Evolutionary conservation across 1,140 invertebrate species (phyloP), one percentile per base, ranked within the genome.

Genomic region (Leptinotarsa undecemlineata): DNA sequence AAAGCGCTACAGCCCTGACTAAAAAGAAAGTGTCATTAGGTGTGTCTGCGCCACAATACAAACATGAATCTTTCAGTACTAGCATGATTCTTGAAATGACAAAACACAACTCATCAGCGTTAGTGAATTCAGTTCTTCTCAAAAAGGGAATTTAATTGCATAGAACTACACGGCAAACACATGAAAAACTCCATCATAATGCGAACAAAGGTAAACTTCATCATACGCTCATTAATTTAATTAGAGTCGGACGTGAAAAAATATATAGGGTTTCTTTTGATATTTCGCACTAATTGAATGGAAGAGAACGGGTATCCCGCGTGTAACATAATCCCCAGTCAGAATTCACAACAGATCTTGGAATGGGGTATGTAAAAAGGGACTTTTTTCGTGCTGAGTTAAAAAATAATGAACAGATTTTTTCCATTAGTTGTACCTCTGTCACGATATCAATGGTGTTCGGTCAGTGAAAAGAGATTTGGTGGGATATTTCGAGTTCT

Each of bases 261-360:
- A 57, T 57, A 57, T 57, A 57, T 57, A 57, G 51, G 51, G 51
- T 57, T 57, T 57, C 51, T 57, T n/a, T 57, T 57, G 51, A 57
- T 19, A 57, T 15, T 57, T 57, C 51, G 51, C 51, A 57, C 17
- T 57, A 57, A 57, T 57, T 57, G 51, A 57, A 57, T 57, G 51
- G 33, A 42, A 57, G 51, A 3, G 51, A 19, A 57, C n/a, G 51
- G 33, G 11, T 42, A 42, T 42, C 0, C 51, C n/a, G 51, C 17
- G n/a, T 57, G 51, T 57, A 57, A 57, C 17, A 57, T 57, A n/a
- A 57, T 57, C 51, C n/a, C 8, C 51, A 19, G 51, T 19, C 15
- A 19, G 51, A 19, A 57, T 17, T 57, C n/a, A 57, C 51, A 57
- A 57, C n/a, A 57, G 51, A 57, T 17, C 51, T 19, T 5, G 51